Conservation (phyloP, 2,888 invertebrate species). For the Cheilosia grossa region DNA sequence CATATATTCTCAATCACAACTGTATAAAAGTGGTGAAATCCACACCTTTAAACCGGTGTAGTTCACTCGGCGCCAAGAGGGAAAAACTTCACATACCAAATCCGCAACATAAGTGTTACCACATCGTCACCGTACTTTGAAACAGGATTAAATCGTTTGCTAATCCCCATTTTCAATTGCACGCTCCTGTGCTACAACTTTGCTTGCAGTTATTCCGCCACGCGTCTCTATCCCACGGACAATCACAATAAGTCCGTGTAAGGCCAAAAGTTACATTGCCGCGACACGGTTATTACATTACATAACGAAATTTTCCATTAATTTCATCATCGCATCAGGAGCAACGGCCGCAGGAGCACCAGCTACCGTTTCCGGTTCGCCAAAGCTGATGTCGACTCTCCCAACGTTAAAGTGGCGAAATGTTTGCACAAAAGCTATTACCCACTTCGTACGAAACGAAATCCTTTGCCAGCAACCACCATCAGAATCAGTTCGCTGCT, state of each 20-base stretch:
- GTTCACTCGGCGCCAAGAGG: neutral
- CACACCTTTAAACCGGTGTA: neutral
- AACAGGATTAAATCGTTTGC: slow-evolving; percentile 13
- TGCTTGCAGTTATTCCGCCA: slow-evolving; percentile 5
- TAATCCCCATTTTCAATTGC: slow-evolving; percentile 2
- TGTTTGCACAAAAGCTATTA: slow-evolving; percentile 67
- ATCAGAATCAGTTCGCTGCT: neutral
- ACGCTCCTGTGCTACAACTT: neutral
- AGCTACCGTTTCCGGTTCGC: neutral
- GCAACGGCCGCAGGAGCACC: slow-evolving; percentile 24
- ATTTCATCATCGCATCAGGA: slow-evolving; percentile 50
- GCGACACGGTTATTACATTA: slow-evolving; percentile 54
- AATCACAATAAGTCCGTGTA: slow-evolving; percentile 41
- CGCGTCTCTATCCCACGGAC: slow-evolving; percentile 25
- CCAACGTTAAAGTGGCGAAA: slow-evolving; percentile 50
- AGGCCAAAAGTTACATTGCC: slow-evolving; percentile 53
- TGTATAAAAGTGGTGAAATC: no score
- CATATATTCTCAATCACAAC: no score
- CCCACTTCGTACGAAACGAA: slow-evolving; percentile 40
- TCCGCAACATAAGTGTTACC: neutral
- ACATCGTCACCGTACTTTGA: neutral
- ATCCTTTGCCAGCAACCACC: slow-evolving; percentile 16
- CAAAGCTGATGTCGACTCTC: slow-evolving; percentile 19
- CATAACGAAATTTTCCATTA: slow-evolving; percentile 58
- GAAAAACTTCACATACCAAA: neutral